Conservation (phyloP, 2,797 vertebrate genomes). For the Danio aesculapii region DNA sequence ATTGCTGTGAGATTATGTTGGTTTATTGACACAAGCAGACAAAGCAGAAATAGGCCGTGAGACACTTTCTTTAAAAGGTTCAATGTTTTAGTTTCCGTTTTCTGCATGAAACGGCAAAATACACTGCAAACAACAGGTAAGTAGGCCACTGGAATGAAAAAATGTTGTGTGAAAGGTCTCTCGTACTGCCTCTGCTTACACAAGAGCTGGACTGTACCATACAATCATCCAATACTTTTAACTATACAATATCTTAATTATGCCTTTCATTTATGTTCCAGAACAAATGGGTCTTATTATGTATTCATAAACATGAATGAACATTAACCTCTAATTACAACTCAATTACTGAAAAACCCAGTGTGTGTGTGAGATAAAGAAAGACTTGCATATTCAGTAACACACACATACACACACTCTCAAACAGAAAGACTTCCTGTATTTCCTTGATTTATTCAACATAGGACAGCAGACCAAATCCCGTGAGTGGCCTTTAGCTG, state of each 20-base stretch:
- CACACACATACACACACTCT: neutral
- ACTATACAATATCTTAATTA: neutral
- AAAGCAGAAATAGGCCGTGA: too few species aligned
- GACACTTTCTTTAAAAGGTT: too few species aligned
- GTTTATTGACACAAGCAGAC: too few species aligned
- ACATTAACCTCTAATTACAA: slow-evolving; percentile 2
- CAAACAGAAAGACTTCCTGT: slow-evolving; percentile 45
- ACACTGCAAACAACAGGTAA: too few species aligned
- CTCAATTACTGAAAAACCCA: neutral
- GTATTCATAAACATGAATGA: neutral
- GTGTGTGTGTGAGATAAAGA: neutral
- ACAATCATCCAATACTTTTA: neutral
- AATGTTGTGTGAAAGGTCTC: too few species aligned
- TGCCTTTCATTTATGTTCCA: neutral
- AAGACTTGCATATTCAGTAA: neutral
- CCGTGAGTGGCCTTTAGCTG: slow-evolving; percentile 27
- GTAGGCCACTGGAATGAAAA: too few species aligned
- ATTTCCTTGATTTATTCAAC: slow-evolving; percentile 54
- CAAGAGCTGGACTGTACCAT: neutral
- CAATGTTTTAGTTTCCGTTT: too few species aligned
- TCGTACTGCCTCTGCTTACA: neutral
- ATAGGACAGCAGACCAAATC: slow-evolving; percentile 11
- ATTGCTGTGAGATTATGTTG: too few species aligned
- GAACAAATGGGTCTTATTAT: slow-evolving; percentile 1
- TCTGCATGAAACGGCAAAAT: too few species aligned